Evolutionary conservation across 1,140 invertebrate species (phyloP).

Genomic region (Aphelinus atriplicis): DNA sequence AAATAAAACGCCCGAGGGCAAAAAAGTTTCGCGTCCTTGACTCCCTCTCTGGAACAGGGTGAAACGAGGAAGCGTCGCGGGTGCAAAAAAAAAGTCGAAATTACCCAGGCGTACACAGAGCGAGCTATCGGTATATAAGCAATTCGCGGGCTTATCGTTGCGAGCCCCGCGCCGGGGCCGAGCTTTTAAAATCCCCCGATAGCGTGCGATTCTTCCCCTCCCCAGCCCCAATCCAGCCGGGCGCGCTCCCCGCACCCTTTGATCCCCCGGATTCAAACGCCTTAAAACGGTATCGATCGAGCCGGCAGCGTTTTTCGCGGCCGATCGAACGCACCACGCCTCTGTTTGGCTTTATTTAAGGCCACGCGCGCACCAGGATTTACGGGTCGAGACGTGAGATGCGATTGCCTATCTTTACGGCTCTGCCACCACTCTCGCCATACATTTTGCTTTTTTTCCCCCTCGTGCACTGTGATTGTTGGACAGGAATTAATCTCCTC

Average conservation of each 20-base stretch:
- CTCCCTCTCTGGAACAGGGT: too few species aligned
- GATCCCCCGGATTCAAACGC: constrained; percentile 42
- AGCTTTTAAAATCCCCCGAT: too few species aligned
- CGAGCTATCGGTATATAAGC: background rate
- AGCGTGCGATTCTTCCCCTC: too few species aligned
- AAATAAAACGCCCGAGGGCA: too few species aligned
- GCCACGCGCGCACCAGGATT: background rate
- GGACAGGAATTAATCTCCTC: background rate
- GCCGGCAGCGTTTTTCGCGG: background rate
- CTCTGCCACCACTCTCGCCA: too few species aligned
- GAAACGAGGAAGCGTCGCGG: too few species aligned
- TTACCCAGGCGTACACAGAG: background rate
- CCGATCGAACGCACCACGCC: too few species aligned
- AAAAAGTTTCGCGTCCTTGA: too few species aligned
- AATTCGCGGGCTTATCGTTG: background rate
- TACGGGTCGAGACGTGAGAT: constrained; percentile 13
- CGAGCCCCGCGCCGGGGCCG: too few species aligned
- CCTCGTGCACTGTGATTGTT: background rate
- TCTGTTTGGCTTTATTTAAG: constrained; percentile 26
- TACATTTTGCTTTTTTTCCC: too few species aligned
- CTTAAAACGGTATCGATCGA: constrained; percentile 40
- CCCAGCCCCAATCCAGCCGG: too few species aligned
- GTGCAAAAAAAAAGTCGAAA: background rate
- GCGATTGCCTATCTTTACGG: constrained; percentile 24
- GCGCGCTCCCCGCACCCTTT: background rate